These are phyloP conservation scores for Drosophila micromelanica DNA, from an alignment of 1,140 invertebrate species.

Conservation along the genomic window DNA sequence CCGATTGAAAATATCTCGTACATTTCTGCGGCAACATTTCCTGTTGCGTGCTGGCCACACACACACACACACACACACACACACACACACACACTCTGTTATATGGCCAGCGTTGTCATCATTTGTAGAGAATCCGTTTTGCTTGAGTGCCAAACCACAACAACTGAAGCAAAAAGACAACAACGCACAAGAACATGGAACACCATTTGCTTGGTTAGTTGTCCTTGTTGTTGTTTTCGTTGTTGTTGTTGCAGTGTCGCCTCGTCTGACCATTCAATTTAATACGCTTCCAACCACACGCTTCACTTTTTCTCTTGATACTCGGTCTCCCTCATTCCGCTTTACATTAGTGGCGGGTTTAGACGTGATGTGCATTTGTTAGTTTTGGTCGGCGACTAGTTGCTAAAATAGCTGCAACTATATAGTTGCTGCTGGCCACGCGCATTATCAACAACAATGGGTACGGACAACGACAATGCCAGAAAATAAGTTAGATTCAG, in stretches of 20 bases:
- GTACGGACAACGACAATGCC: not conserved
- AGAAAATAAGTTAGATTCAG: slow-evolving; percentile 5
- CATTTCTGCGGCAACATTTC: slow-evolving; percentile 36
- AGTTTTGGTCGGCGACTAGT: slow-evolving; percentile 28
- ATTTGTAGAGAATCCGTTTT: slow-evolving; percentile 47
- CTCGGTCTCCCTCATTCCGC: not conserved
- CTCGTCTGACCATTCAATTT: slow-evolving; percentile 42
- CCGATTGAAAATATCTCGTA: slow-evolving; percentile 50
- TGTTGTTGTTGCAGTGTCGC: not conserved
- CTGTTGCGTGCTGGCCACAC: slow-evolving; percentile 29
- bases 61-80: slow-evolving; percentile 20
- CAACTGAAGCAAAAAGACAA: slow-evolving; percentile 30
- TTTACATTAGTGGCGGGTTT: slow-evolving; percentile 9
- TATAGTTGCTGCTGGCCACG: slow-evolving; percentile 1
- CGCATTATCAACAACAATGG: not conserved
- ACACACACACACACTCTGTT: not conserved
- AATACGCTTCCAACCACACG: slow-evolving; percentile 39
- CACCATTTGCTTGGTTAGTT: slow-evolving; percentile 23
- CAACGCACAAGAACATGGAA: slow-evolving; percentile 9
- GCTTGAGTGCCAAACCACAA: slow-evolving; percentile 26
- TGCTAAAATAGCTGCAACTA: slow-evolving; percentile 24
- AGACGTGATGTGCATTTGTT: slow-evolving; percentile 45
- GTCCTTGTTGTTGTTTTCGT: slow-evolving; percentile 1
- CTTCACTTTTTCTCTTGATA: slow-evolving; percentile 26
- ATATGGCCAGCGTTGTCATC: slow-evolving; percentile 35